Percentiles rank a stretch among this genome's conserved stretches.
phyloP scores from a whole-genome alignment of 1,140 invertebrate genomes.

The Chionoecetes opilio region DNA sequence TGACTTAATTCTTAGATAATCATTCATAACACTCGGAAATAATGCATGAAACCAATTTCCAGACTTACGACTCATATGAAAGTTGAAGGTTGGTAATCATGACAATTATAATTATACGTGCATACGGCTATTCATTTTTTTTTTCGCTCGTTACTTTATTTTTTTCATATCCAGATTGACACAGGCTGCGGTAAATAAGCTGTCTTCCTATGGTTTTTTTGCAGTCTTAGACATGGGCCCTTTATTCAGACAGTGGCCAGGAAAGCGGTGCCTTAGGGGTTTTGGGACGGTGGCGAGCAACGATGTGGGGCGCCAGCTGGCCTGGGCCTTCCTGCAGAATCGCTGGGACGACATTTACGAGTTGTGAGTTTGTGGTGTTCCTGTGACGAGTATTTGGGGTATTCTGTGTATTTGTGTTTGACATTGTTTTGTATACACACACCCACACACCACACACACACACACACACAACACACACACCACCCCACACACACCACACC shows the following conservation, averaged over 20 bases:
- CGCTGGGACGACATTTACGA: slow-evolving; percentile 86
- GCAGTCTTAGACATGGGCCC: slow-evolving; percentile 76
- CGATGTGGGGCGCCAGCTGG: slow-evolving; percentile 85
- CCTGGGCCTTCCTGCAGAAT: slow-evolving; percentile 89
- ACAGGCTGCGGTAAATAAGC: too few species aligned
- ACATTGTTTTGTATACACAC: neutral
- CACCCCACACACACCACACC: slow-evolving; percentile 42
- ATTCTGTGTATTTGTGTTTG: neutral
- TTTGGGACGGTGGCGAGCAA: slow-evolving; percentile 87
- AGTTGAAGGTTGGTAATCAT: too few species aligned
- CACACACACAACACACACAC: slow-evolving; percentile 46
- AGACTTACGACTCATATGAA: too few species aligned
- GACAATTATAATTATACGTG: too few species aligned
- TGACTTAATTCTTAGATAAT: too few species aligned
- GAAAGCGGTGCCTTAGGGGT: slow-evolving; percentile 88
- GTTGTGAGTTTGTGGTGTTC: slow-evolving; percentile 52
- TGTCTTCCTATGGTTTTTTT: neutral
- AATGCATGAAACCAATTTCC: too few species aligned
- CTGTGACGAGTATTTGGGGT: neutral
- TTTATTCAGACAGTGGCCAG: slow-evolving; percentile 82
- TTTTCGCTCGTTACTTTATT: too few species aligned
- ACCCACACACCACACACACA: slow-evolving; percentile 53
- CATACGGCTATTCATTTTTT: too few species aligned
- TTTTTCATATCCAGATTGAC: too few species aligned
- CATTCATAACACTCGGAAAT: too few species aligned